Percentiles rank a stretch among this genome's conserved stretches.
phyloP scores from a whole-genome alignment of 2,113 vertebrate genomes.

The Rousettus leschenaultii region DNA sequence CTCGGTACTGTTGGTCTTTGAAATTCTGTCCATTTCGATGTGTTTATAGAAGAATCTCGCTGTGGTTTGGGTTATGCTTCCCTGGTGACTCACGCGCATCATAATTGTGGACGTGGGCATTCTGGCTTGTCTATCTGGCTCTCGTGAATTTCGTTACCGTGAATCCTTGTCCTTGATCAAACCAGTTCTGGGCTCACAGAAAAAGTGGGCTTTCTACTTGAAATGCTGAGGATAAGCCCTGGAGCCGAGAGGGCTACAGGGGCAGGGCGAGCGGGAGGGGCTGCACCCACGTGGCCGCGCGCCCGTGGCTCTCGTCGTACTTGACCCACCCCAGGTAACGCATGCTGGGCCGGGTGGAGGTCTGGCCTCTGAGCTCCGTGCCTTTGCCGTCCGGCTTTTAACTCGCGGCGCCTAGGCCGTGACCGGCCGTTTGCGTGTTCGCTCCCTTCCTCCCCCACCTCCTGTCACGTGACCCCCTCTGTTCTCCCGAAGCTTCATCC shows the following conservation, averaged over 20 bases:
- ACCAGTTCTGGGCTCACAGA: neutral
- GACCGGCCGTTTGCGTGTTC: neutral
- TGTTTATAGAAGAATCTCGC: neutral
- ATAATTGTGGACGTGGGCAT: neutral
- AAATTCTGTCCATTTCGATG: no score
- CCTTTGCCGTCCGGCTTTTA: neutral
- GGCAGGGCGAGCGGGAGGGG: neutral
- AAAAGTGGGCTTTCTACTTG: neutral
- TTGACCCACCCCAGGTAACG: neutral
- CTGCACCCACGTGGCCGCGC: neutral
- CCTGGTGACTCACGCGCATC: neutral
- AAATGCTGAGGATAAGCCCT: neutral
- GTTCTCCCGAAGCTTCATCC: neutral
- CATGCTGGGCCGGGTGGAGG: no score
- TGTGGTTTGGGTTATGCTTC: neutral
- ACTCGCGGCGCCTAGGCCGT: neutral
- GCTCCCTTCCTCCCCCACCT: neutral
- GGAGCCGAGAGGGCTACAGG: neutral
- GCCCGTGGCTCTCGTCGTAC: neutral
- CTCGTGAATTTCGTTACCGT: neutral
- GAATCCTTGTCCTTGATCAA: neutral
- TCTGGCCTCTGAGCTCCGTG: neutral
- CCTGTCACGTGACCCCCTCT: neutral
- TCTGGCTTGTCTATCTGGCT: neutral
- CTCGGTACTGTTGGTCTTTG: no score